Evolutionary conservation across 2,888 invertebrate genomes (phyloP).

Genomic region (Agriopis leucophaearia): DNA sequence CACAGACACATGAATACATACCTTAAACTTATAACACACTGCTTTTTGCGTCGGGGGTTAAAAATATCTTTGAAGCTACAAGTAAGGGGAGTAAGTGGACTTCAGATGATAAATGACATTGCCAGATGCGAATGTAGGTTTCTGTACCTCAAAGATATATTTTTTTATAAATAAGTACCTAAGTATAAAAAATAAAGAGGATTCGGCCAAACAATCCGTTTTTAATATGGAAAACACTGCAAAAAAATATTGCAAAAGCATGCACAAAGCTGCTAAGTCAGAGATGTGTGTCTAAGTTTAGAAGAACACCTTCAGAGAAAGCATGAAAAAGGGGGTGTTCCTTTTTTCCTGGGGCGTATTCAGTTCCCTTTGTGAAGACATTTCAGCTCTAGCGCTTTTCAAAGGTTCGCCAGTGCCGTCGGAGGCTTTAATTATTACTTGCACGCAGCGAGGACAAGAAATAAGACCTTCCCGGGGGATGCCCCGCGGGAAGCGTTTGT

Average conservation of each 20-base stretch:
- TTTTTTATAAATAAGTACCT: too few relatives aligned
- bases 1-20: too few relatives aligned
- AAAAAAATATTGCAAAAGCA: neutral
- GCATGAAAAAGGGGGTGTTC: conserved; percentile 48
- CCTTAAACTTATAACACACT: too few relatives aligned
- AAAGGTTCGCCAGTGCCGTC: conserved; percentile 62
- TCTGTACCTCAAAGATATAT: too few relatives aligned
- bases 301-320: conserved; percentile 19
- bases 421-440: conserved; percentile 76
- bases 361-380: conserved; percentile 69
- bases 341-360: conserved; percentile 72
- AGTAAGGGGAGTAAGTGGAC: too few relatives aligned
- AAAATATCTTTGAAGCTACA: too few relatives aligned
- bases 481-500: conserved; percentile 55
- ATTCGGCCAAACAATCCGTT: too few relatives aligned
- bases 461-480: conserved; percentile 55
- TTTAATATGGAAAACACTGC: too few relatives aligned
- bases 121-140: too few relatives aligned
- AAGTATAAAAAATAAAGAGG: too few relatives aligned
- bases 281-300: conserved; percentile 11
- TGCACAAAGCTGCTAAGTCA: neutral
- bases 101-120: too few relatives aligned
- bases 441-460: conserved; percentile 63
- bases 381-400: conserved; percentile 64
- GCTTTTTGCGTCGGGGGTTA: too few relatives aligned